Evolutionary conservation across 2,797 vertebrate species (phyloP).

Genomic region (Schizopygopsis malacanthus): DNA sequence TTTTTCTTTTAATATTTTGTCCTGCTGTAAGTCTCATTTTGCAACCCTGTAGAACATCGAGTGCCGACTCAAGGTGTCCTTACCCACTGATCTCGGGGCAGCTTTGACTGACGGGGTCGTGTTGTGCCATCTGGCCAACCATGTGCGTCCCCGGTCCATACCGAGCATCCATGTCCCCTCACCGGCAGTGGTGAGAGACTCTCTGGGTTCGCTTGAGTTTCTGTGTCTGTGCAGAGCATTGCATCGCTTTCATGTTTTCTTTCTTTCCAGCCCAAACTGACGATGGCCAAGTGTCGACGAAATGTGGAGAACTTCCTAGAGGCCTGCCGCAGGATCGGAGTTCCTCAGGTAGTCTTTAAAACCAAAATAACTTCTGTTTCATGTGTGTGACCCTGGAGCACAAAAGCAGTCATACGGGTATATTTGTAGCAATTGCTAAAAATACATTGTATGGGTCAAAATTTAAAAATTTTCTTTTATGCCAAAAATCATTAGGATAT

Average conservation of each 20-base stretch:
- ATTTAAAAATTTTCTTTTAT: too few relatives aligned
- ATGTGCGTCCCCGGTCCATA: constrained; percentile 94
- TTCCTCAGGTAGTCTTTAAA: constrained; percentile 87
- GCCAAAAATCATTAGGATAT: too few relatives aligned
- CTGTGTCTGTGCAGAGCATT: background rate
- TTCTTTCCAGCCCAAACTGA: constrained; percentile 90
- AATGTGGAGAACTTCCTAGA: constrained; percentile 98
- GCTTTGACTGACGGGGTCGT: constrained; percentile 96
- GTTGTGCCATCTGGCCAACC: constrained; percentile 96
- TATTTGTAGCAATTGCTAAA: too few relatives aligned
- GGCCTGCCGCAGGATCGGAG: constrained; percentile 95
- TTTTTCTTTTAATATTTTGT: background rate
- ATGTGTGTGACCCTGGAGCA: background rate
- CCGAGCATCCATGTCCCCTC: constrained; percentile 98
- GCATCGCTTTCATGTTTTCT: constrained; percentile 1
- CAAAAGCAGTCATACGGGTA: too few relatives aligned
- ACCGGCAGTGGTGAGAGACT: constrained; percentile 91
- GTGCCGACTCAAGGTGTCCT: constrained; percentile 89
- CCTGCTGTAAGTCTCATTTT: background rate
- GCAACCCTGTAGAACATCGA: constrained; percentile 86
- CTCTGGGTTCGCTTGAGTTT: background rate
- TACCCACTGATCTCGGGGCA: constrained; percentile 91
- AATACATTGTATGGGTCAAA: too few relatives aligned
- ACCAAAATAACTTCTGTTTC: background rate
- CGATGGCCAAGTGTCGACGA: constrained; percentile 97